phyloP scores from a whole-genome alignment of 2,113 vertebrate genomes.

The Pao palembangensis region DNA sequence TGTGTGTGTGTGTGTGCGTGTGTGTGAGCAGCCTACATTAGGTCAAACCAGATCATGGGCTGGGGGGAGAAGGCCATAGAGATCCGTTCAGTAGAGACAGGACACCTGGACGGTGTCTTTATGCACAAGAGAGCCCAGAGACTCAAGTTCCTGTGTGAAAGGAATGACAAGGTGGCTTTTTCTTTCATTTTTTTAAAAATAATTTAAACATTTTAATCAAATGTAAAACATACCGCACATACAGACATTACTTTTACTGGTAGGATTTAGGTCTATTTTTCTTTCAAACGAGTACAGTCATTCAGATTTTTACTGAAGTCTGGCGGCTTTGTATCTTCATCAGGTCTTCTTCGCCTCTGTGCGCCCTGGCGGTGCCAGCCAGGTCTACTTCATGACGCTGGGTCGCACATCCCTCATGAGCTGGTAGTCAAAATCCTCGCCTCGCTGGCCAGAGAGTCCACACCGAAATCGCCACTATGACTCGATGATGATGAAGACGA shows the following conservation, averaged over 20 bases:
- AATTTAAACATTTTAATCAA: too few species aligned
- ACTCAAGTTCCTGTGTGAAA: conserved; percentile 76
- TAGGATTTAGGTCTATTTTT: neutral
- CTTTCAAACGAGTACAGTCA: neutral
- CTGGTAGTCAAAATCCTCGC: conserved; percentile 55
- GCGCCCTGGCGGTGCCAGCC: conserved; percentile 69
- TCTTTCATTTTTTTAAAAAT: neutral
- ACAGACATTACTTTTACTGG: neutral
- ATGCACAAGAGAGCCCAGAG: conserved; percentile 78
- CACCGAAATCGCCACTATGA: conserved; percentile 43
- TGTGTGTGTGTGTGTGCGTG: accelerated
- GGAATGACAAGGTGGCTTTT: conserved; percentile 71
- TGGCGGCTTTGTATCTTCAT: neutral
- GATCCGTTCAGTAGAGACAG: conserved; percentile 76
- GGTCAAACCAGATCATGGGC: conserved; percentile 79
- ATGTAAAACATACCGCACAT: neutral
- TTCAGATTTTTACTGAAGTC: neutral
- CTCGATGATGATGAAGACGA: conserved; percentile 27
- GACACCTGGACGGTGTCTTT: conserved; percentile 74
- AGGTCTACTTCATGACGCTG: conserved; percentile 78
- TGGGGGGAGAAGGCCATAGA: conserved; percentile 78
- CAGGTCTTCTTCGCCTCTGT: conserved; percentile 77
- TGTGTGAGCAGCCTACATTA: conserved; percentile 70
- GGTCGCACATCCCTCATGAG: conserved; percentile 73
- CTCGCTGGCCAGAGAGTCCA: neutral